phyloP scores from a whole-genome alignment of 1,140 invertebrate genomes.

The Drosophila prosaltans region DNA sequence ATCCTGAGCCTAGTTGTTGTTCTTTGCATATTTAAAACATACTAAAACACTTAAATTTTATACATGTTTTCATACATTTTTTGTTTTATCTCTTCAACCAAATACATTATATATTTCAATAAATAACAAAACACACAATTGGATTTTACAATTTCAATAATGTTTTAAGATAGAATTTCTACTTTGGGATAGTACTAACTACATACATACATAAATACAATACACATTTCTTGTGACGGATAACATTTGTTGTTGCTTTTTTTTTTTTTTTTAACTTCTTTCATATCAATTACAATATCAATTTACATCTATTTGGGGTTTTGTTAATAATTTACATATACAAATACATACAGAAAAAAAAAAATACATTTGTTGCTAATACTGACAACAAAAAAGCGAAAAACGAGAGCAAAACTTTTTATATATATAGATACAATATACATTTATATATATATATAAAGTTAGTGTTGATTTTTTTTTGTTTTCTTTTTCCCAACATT shows the following conservation, averaged over 20 bases:
- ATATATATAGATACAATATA: background rate
- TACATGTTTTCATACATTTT: background rate
- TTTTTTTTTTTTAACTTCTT: background rate
- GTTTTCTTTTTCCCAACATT: background rate
- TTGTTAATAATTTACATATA: slow-evolving; percentile 65
- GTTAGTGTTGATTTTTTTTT: slow-evolving; percentile 15
- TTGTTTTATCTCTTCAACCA: slow-evolving; percentile 11
- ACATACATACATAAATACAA: background rate
- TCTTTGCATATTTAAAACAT: no score
- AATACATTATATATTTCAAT: slow-evolving; percentile 11
- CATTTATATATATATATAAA: slow-evolving; percentile 3
- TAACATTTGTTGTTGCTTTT: background rate
- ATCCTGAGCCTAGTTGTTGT: no score
- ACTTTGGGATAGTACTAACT: background rate
- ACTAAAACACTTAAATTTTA: no score
- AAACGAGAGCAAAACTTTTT: slow-evolving; percentile 13
- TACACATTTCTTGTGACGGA: slow-evolving; percentile 4
- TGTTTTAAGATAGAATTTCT: slow-evolving; percentile 4
- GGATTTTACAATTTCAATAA: slow-evolving; percentile 1
- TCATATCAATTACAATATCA: slow-evolving; percentile 12
- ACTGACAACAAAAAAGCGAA: slow-evolving; percentile 41
- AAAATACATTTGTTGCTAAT: slow-evolving; percentile 41
- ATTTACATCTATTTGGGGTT: slow-evolving; percentile 3
- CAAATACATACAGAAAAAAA: slow-evolving; percentile 31
- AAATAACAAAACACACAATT: slow-evolving; percentile 3